Percentiles rank a stretch among this genome's conserved stretches.
Conservation (phyloP, 2,797 vertebrate genomes). For the Artibeus lituratus region DNA sequence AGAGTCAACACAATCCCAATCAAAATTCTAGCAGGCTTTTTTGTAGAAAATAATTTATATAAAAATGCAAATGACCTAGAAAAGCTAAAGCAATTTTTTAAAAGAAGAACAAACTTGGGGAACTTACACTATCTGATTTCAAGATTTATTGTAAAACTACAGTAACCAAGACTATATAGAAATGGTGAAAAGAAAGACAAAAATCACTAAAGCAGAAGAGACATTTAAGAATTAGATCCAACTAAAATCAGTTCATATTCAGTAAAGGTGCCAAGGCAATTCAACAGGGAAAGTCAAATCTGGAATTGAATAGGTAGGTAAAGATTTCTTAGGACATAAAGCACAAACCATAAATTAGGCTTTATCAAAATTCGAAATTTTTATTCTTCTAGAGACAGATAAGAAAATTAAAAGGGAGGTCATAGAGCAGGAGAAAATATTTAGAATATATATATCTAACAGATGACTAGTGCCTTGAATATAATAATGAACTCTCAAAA, state of each 20-base stretch:
- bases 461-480: neutral
- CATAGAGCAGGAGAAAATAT: neutral
- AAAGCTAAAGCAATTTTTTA: neutral
- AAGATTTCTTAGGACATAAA: neutral
- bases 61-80: neutral
- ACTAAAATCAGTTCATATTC: neutral
- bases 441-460: neutral
- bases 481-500: neutral
- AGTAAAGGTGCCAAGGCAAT: neutral
- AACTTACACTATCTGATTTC: neutral
- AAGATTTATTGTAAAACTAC: neutral
- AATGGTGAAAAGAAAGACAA: neutral
- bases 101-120: neutral
- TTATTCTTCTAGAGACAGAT: neutral
- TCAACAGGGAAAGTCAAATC: neutral
- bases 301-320: neutral
- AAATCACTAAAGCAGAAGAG: neutral
- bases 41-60: neutral
- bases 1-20: neutral
- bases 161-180: neutral
- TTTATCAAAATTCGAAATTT: neutral
- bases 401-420: neutral
- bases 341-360: neutral
- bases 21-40: neutral
- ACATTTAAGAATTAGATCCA: neutral